A percentile compares a stretch with the other conserved stretches of the same genome.
Conservation (phyloP, 2,113 vertebrate species). For the Polypterus senegalus region DNA sequence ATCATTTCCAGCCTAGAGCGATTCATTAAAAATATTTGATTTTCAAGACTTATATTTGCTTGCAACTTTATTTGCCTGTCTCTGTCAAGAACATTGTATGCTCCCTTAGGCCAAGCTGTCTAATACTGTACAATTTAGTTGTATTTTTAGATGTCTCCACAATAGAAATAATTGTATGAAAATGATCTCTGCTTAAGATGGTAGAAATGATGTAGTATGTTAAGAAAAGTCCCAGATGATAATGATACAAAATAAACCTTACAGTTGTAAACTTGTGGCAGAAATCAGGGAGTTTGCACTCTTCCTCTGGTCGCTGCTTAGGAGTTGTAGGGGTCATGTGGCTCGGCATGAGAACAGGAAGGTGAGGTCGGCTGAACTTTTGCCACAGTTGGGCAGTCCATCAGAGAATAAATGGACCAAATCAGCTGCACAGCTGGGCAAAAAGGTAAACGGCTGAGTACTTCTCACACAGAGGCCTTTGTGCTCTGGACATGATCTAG, state of each 20-base stretch:
- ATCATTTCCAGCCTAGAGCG: neutral
- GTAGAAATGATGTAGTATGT: too few relatives aligned
- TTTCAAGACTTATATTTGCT: neutral
- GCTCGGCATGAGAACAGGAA: slow-evolving; percentile 80
- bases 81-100: too few relatives aligned
- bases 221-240: too few relatives aligned
- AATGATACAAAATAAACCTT: too few relatives aligned
- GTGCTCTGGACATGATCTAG: slow-evolving; percentile 67
- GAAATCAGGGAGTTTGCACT: neutral
- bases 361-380: slow-evolving; percentile 79
- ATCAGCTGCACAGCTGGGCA: slow-evolving; percentile 67
- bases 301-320: slow-evolving; percentile 18
- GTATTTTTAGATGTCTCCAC: too few relatives aligned
- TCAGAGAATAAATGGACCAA: slow-evolving; percentile 91
- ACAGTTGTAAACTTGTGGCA: too few relatives aligned
- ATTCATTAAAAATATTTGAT: neutral
- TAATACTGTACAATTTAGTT: too few relatives aligned
- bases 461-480: slow-evolving; percentile 80
- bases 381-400: slow-evolving; percentile 74
- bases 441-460: slow-evolving; percentile 44
- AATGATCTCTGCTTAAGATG: too few relatives aligned
- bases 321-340: slow-evolving; percentile 52
- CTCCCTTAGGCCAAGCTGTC: too few relatives aligned
- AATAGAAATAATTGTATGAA: too few relatives aligned
- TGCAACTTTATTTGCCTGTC: too few relatives aligned